Conservation (phyloP, 2,888 invertebrate species). For the Xestia ashworthii region DNA sequence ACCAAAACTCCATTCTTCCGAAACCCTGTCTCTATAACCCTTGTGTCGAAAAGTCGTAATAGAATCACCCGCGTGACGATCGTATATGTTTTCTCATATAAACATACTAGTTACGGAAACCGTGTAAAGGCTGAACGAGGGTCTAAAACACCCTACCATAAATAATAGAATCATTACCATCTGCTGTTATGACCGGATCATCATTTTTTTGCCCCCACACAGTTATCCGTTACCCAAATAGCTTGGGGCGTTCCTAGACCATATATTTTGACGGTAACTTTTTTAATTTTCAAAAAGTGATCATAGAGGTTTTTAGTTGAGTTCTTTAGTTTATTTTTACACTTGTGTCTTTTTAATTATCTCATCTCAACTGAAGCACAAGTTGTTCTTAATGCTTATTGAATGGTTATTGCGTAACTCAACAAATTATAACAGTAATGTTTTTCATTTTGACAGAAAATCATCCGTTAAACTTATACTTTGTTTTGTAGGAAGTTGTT, state of each 20-base stretch:
- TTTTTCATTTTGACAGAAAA: background rate
- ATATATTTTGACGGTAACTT: constrained; percentile 86
- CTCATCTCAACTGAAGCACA: background rate
- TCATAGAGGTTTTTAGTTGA: constrained; percentile 16
- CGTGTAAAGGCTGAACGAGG: constrained; percentile 35
- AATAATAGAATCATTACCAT: constrained; percentile 91
- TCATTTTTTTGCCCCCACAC: constrained; percentile 81
- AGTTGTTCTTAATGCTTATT: background rate
- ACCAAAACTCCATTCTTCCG: background rate
- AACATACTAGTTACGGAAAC: constrained; percentile 62
- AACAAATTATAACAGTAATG: background rate
- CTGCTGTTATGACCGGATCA: constrained; percentile 87
- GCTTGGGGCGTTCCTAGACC: constrained; percentile 81
- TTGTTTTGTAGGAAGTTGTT: background rate
- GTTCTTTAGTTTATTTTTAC: background rate
- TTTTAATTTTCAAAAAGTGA: constrained; percentile 74
- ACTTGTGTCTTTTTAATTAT: constrained; percentile 19
- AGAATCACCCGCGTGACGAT: constrained; percentile 36
- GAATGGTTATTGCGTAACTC: background rate
- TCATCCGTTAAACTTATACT: background rate
- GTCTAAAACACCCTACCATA: constrained; percentile 76
- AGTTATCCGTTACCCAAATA: constrained; percentile 59
- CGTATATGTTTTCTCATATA: constrained; percentile 22
- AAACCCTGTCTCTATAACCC: background rate
- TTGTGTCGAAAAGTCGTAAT: constrained; percentile 12